Evolutionary conservation across 2,888 invertebrate genomes (phyloP).

Genomic region (Chymomyza fuscimana): DNA sequence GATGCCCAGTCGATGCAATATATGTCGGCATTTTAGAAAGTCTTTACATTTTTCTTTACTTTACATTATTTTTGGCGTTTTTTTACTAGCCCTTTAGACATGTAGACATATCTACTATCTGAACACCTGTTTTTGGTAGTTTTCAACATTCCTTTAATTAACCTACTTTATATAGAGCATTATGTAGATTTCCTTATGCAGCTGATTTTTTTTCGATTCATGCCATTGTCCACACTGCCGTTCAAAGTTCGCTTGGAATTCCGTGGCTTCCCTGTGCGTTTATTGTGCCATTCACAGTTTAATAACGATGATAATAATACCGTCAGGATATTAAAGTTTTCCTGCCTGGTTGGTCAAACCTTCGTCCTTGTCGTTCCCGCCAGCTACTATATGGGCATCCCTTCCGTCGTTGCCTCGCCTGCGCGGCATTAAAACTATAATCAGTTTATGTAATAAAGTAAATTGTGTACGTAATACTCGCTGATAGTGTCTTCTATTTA

Average conservation of each 20-base stretch:
- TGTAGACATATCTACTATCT: no score
- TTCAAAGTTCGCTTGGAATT: constrained; percentile 36
- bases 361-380: background rate
- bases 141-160: no score
- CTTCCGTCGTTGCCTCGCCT: constrained; percentile 15
- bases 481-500: constrained; percentile 71
- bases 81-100: no score
- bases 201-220: background rate
- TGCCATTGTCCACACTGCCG: constrained; percentile 25
- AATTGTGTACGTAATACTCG: constrained; percentile 72
- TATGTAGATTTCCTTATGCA: no score
- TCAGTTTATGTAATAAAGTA: constrained; percentile 73
- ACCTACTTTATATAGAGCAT: no score
- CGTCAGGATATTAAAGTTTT: constrained; percentile 73
- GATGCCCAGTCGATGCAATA: no score
- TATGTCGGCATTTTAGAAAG: no score
- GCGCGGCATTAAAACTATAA: constrained; percentile 69
- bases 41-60: no score
- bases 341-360: constrained; percentile 38
- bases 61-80: no score
- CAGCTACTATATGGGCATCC: background rate
- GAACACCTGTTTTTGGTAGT: no score
- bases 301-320: constrained; percentile 76
- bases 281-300: constrained; percentile 74
- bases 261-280: constrained; percentile 65